phyloP scores from a whole-genome alignment of 2,888 invertebrate genomes.

The Drosophila longiperda region DNA sequence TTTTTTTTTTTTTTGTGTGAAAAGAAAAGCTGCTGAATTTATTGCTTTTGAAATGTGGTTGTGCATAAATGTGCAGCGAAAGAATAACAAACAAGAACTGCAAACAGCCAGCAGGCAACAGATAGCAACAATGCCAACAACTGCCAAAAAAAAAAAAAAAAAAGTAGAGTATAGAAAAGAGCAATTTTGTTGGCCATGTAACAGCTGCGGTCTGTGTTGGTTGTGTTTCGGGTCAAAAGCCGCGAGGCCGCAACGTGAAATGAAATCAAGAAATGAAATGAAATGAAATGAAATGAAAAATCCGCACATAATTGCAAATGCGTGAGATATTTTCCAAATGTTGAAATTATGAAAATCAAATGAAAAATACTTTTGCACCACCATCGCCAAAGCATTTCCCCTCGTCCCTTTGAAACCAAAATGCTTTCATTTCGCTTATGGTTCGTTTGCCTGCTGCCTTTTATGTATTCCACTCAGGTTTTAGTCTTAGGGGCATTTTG shows the following conservation, averaged over 20 bases:
- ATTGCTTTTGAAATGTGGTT: constrained; percentile 78
- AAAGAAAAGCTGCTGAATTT: constrained; percentile 70
- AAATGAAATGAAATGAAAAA: constrained; percentile 58
- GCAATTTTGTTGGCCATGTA: constrained; percentile 35
- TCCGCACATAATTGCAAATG: constrained; percentile 77
- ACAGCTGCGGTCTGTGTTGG: constrained; percentile 47
- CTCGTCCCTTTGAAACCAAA: constrained; percentile 1
- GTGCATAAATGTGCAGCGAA: constrained; percentile 70
- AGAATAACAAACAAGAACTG: constrained; percentile 32
- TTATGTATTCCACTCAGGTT: constrained; percentile 64
- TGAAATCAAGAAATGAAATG: constrained; percentile 53
- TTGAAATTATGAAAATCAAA: constrained; percentile 76
- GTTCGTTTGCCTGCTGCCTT: constrained; percentile 8
- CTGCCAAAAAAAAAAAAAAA: constrained; percentile 15
- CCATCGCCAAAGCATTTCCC: constrained; percentile 12
- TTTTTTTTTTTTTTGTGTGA: constrained; percentile 19
- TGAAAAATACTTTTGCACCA: constrained; percentile 43
- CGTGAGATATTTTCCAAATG: constrained; percentile 81
- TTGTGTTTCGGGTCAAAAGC: constrained; percentile 29
- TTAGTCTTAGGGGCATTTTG: constrained; percentile 46
- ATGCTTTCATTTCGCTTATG: constrained; percentile 11
- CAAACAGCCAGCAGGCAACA: constrained; percentile 45
- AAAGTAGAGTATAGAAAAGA: neutral
- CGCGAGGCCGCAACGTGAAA: constrained; percentile 50
- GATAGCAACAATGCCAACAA: constrained; percentile 38